phyloP scores from a whole-genome alignment of 2,113 vertebrate genomes.

The Peromyscus leucopus region DNA sequence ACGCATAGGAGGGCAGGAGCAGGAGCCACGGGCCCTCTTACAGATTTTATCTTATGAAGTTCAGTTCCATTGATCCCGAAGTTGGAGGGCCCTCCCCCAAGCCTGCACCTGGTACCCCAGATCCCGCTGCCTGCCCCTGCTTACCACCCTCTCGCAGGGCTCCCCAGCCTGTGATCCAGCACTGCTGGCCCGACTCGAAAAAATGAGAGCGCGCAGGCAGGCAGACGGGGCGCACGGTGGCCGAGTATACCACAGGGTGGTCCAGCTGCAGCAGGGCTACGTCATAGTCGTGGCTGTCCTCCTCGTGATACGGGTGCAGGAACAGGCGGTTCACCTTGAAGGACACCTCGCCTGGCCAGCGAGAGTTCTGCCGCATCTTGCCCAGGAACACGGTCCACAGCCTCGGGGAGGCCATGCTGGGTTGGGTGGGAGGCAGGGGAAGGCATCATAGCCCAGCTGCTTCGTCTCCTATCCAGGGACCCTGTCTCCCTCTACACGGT shows the following conservation, averaged over 20 bases:
- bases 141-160: slow-evolving; percentile 91
- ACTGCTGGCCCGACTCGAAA: slow-evolving; percentile 91
- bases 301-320: slow-evolving; percentile 93
- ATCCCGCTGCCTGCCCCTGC: neutral
- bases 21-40: rapidly evolving
- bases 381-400: slow-evolving; percentile 95
- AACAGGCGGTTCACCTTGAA: slow-evolving; percentile 91
- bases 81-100: neutral
- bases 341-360: slow-evolving; percentile 90
- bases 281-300: slow-evolving; percentile 94
- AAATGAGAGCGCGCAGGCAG: slow-evolving; percentile 92
- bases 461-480: neutral
- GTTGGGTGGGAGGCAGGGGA: slow-evolving; percentile 65
- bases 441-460: neutral
- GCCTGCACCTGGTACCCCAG: rapidly evolving
- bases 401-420: slow-evolving; percentile 89
- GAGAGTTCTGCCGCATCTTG: slow-evolving; percentile 89
- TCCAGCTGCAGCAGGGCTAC: slow-evolving; percentile 94
- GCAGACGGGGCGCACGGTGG: slow-evolving; percentile 91
- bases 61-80: neutral
- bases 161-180: slow-evolving; percentile 98
- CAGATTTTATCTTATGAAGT: neutral
- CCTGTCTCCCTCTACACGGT: rapidly evolving
- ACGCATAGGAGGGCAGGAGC: neutral
- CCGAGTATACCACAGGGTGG: slow-evolving; percentile 87